Evolutionary conservation across 2,113 vertebrate species (phyloP).

Genomic region (Phylloscopus whistleri): DNA sequence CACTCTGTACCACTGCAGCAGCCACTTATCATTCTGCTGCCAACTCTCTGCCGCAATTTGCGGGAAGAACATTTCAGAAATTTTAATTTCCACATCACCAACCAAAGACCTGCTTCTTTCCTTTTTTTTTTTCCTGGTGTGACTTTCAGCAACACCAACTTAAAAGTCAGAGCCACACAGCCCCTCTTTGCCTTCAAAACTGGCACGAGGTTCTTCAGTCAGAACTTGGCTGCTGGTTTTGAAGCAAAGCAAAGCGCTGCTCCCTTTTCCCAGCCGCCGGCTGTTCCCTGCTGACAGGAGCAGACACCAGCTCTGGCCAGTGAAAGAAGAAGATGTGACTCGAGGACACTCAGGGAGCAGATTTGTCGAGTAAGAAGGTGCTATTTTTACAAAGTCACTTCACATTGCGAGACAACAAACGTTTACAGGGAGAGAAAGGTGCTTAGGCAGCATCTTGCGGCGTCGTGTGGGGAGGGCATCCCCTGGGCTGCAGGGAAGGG

Average conservation of each 20-base stretch:
- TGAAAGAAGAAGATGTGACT: not conserved
- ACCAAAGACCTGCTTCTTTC: not conserved
- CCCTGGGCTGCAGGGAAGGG: not conserved
- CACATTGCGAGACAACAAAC: not conserved
- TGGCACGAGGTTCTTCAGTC: not conserved
- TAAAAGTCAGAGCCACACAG: not conserved
- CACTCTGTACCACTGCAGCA: not conserved
- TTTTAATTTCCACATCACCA: not conserved
- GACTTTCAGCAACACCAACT: not conserved
- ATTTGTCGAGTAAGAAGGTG: slow-evolving; percentile 28
- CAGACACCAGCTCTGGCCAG: not conserved
- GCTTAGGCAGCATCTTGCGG: slow-evolving; percentile 3
- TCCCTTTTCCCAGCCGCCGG: not conserved
- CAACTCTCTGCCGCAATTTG: not conserved
- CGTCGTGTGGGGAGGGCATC: not conserved
- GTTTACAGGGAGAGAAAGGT: slow-evolving; percentile 1
- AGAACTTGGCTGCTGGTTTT: not conserved
- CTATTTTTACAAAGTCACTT: slow-evolving; percentile 41
- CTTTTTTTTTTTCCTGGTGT: not conserved
- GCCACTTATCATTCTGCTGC: not conserved
- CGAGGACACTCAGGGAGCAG: not conserved
- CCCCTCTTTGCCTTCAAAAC: not conserved
- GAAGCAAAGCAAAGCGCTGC: not conserved
- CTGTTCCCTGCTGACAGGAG: not conserved
- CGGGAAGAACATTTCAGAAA: not conserved